Base-by-base conservation (phyloP, 2,888 invertebrate species). In the Heliconius hortense region DNA sequence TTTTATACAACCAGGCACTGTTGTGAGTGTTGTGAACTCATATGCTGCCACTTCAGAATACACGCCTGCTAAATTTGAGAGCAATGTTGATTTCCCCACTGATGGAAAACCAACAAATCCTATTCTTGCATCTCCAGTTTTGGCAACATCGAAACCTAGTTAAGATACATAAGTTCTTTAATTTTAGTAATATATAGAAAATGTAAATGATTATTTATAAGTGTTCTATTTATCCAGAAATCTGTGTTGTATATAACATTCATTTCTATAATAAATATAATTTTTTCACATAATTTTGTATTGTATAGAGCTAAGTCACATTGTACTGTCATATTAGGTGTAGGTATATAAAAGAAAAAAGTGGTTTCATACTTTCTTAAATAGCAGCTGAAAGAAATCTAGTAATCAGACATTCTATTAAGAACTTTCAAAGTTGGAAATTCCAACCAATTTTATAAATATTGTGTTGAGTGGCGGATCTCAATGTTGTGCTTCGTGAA, bases 31-130 rank as follows among this genome's bases (percentile, higher is more conserved):
- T 80, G 99, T 99, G 92, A 99, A 99, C 93, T 99, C 99, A 88
- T 99, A 99, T 0, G 99, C 99, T 53, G 99, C 99, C 10, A 99
- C 99, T 94, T 99, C 99, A 0, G 99, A 99, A 89, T 99, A 99
- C 15, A 99, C 99, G 21, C 99, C 99, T n/a, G 99, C 99, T 80
- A 99, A 91, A 83, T 98, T 99, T 81, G 98, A 99, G 21, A 99
- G 94, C 72, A 99, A 91, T 0, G 99, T 99, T 0, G 99, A 99
- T 90, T 99, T 99, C 0, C 99, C 99, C 63, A 99, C 99, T 0
- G 99, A 99, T 10, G 99, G 99, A 94, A 99, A 99, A 15, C 98
- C 98, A 18, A 99, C 98, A 92, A 99, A 99, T 8, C 99, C 99
- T 77, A 99, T 99, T 84, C 99, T 95, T 66, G 99, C 99, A 95